Base-by-base conservation (phyloP, 2,888 invertebrate species). In the Leptogaster cylindrica region DNA sequence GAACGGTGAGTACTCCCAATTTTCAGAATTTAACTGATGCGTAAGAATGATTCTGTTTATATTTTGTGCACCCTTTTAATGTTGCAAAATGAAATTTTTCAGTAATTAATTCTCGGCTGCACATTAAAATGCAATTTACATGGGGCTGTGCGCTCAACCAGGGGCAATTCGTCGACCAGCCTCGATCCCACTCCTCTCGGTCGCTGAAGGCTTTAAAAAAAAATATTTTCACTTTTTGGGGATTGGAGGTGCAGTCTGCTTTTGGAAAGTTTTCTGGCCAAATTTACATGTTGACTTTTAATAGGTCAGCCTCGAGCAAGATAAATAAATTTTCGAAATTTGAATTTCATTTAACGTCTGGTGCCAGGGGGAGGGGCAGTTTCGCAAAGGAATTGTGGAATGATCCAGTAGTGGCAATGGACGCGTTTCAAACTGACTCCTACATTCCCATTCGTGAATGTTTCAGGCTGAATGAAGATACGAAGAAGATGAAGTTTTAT, bases 1-100 rank as follows among this genome's bases (percentile, higher is more conserved):
- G 73, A 79, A 79, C 71, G 74, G 79, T 79, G 73, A 78, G 78
- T 78, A 10, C 5, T 46, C 7, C 18, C 23, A n/a, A 20, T 46
- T 46, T 46, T 20, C 12, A 46, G 1, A 61, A 20, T 44, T 44
- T 27, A 41, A 61, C 28, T 61, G 61, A 44, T 61, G 61, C 39
- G 61, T 61, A 61, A 61, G 28, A 28, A 61, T 44, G 16, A 12
- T 16, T 44, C 16, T 44, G 27, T 41, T 61, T 18, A 44, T 27
- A 23, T 61, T 61, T 61, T 20, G 25, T 39, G 23, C 7, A 25
- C 41, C 61, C 44, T 61, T 41, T 46, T 25, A 48, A 44, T 61
- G 16, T 28, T 25, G n/a, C 41, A 61, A 61, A 27, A 28, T 25
- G 44, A 61, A 36, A 36, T 55, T 55, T 55, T 55, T 55, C 55